Percentiles rank a stretch among this genome's conserved stretches.
These are phyloP conservation scores for Platysteira castanea DNA, from an alignment of 2,113 vertebrate genomes.

Conservation along the genomic window DNA sequence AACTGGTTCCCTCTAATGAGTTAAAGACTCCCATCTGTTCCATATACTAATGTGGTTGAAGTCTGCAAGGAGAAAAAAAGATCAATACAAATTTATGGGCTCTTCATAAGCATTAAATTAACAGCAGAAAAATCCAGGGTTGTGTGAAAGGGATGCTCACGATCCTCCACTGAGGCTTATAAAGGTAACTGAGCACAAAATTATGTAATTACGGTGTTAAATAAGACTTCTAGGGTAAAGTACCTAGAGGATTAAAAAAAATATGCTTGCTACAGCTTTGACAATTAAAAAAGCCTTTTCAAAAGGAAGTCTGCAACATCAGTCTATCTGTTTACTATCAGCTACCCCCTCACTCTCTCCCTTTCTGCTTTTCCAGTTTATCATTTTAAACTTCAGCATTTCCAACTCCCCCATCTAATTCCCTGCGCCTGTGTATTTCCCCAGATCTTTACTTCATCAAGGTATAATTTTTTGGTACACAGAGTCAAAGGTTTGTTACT, in stretches of 20 bases:
- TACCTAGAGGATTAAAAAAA: not conserved
- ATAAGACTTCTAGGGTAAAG: conserved; percentile 15
- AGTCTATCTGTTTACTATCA: not conserved
- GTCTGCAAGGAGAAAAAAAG: not conserved
- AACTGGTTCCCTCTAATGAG: conserved; percentile 58
- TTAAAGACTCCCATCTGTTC: conserved; percentile 65
- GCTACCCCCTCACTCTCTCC: not conserved
- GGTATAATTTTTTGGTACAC: not conserved
- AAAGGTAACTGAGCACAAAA: conserved; percentile 47
- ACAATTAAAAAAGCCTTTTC: not conserved
- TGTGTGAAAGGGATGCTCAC: not conserved
- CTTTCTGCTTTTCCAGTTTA: not conserved
- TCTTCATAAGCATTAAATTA: conserved; percentile 64
- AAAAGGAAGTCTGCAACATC: not conserved
- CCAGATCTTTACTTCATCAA: not conserved
- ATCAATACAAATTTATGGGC: conserved; percentile 60
- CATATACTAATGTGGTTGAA: conserved; percentile 27
- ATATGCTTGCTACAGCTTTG: not conserved
- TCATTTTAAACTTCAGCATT: not conserved
- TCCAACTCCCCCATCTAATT: not conserved
- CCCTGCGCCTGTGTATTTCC: not conserved
- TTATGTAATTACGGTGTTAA: conserved; percentile 49
- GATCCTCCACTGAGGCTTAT: conserved; percentile 11
- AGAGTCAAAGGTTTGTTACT: not conserved
- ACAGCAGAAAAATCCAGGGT: not conserved